Evolutionary conservation across 2,888 invertebrate species (phyloP).

Genomic region (Acrobasis suavella): DNA sequence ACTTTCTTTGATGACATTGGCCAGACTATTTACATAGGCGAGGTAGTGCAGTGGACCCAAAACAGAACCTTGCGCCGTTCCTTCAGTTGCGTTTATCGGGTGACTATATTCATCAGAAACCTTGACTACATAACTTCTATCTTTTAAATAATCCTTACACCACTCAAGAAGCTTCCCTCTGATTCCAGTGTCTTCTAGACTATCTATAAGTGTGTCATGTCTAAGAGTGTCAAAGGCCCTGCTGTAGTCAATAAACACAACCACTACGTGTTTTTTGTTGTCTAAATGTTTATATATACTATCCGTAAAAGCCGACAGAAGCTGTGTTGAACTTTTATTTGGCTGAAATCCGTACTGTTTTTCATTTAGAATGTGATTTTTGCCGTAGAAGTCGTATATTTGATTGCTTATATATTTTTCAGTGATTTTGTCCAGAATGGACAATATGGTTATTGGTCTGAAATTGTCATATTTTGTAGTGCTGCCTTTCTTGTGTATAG

Average conservation of each 20-base stretch:
- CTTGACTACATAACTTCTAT: constrained; percentile 23
- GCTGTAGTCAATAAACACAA: constrained; percentile 31
- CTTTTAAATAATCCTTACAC: constrained; percentile 26
- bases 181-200: constrained; percentile 17
- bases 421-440: not conserved
- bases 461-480: not conserved
- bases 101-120: constrained; percentile 21
- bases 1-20: not conserved
- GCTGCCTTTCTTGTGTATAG: not conserved
- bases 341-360: not conserved
- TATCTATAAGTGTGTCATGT: constrained; percentile 26
- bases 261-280: constrained; percentile 27
- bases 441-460: not conserved
- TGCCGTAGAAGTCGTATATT: not conserved
- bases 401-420: not conserved
- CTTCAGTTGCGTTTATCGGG: not conserved
- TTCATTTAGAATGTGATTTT: not conserved
- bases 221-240: constrained; percentile 31
- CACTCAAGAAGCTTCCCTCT: constrained; percentile 24
- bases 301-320: not conserved
- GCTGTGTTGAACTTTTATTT: not conserved
- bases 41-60: constrained; percentile 22
- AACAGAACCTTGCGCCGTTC: constrained; percentile 31
- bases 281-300: constrained; percentile 24
- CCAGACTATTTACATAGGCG: not conserved